Evolutionary conservation across 2,797 vertebrate genomes (phyloP).

Genomic region (Muscicapa comitata): DNA sequence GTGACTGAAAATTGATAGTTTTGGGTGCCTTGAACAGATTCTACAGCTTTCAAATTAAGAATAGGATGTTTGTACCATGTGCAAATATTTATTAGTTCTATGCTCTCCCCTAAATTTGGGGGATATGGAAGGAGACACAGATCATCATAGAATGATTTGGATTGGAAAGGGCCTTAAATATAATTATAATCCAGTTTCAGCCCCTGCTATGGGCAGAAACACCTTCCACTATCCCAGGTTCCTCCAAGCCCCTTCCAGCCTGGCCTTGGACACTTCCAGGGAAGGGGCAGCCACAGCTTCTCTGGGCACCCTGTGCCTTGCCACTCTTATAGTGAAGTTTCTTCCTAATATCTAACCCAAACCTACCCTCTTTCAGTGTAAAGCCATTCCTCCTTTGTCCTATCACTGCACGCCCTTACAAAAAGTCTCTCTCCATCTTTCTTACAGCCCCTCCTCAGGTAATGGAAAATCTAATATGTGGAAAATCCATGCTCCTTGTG

Average conservation of each 20-base stretch:
- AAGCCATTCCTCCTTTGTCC: neutral
- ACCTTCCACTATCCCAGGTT: rapidly evolving
- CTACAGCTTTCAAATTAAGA: neutral
- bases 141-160: neutral
- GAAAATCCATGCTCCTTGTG: neutral
- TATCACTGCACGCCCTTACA: neutral
- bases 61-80: neutral
- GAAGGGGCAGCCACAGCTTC: neutral
- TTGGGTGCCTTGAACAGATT: neutral
- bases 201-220: neutral
- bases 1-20: neutral
- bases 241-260: rapidly evolving
- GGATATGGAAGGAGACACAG: neutral
- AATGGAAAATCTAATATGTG: neutral
- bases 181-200: neutral
- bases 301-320: neutral
- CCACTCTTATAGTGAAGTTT: neutral
- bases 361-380: neutral
- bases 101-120: rapidly evolving
- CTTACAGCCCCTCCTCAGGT: rapidly evolving
- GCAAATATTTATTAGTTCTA: neutral
- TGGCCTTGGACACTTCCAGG: neutral
- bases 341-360: neutral
- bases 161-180: neutral
- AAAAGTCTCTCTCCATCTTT: neutral